Percentiles rank a stretch among this genome's conserved stretches.
phyloP scores from a whole-genome alignment of 92 coral and sea anemone genomes.

The Zoanthus sociatus region DNA sequence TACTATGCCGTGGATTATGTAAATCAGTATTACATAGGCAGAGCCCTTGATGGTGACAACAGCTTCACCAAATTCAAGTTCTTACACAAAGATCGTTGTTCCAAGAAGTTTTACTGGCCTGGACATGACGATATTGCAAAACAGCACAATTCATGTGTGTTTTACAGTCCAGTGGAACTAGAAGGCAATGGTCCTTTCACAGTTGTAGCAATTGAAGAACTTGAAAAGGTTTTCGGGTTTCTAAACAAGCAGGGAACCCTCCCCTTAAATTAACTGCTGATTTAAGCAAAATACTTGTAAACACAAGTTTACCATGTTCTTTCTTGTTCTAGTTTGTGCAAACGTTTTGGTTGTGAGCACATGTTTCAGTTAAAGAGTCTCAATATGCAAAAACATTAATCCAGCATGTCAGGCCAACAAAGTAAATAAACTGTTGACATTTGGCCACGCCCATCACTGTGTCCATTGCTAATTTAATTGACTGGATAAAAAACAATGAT shows the following conservation, averaged over 20 bases:
- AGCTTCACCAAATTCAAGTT: constrained; percentile 40
- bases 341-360: constrained; percentile 1
- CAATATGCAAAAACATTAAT: constrained; percentile 13
- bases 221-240: constrained; percentile 51
- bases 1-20: constrained; percentile 51
- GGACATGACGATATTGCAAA: not conserved
- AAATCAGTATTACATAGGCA: constrained; percentile 41
- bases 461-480: not conserved
- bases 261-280: not conserved
- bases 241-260: not conserved
- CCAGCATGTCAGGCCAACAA: constrained; percentile 30
- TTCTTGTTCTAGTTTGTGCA: constrained; percentile 11
- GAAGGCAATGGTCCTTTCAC: constrained; percentile 59
- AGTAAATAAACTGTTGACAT: constrained; percentile 3
- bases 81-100: not conserved
- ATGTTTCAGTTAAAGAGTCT: constrained; percentile 12
- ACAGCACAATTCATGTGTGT: not conserved
- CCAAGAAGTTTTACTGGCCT: not conserved
- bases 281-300: not conserved
- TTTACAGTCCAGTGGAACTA: constrained; percentile 55
- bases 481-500: constrained; percentile 25
- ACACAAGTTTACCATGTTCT: constrained; percentile 8
- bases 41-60: not conserved
- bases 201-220: constrained; percentile 43
- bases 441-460: constrained; percentile 2